Evolutionary conservation across 2,113 vertebrate species (phyloP).

Genomic region (Xenopus borealis): DNA sequence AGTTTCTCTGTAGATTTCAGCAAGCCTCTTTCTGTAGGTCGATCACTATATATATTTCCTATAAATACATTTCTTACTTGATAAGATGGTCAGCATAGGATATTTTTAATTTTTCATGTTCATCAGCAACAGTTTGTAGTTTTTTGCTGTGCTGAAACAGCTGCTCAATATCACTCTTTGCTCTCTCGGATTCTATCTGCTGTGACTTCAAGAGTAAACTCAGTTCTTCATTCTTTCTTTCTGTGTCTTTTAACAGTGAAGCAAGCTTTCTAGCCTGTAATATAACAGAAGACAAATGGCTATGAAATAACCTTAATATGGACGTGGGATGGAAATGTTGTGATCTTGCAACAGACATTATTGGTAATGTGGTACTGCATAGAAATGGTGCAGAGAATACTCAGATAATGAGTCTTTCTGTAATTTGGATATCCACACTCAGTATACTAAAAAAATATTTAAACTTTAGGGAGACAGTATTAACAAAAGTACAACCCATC

Average conservation of each 20-base stretch:
- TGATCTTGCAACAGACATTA: neutral
- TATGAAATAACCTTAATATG: neutral
- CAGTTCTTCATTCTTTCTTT: slow-evolving; percentile 84
- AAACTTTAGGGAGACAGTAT: too few relatives aligned
- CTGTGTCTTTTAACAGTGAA: slow-evolving; percentile 84
- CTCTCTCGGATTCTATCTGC: slow-evolving; percentile 80
- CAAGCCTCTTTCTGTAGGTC: too few relatives aligned
- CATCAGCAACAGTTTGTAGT: slow-evolving; percentile 82
- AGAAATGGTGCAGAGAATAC: too few relatives aligned
- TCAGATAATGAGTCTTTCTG: too few relatives aligned
- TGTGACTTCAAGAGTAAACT: slow-evolving; percentile 71
- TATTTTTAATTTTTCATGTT: slow-evolving; percentile 84
- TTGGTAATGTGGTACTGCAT: too few relatives aligned
- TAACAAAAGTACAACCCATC: too few relatives aligned
- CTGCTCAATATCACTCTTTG: slow-evolving; percentile 84
- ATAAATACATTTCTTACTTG: slow-evolving; percentile 71
- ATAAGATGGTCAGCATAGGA: slow-evolving; percentile 80
- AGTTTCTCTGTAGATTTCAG: too few relatives aligned
- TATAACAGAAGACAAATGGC: neutral
- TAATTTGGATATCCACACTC: too few relatives aligned
- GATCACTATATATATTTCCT: too few relatives aligned
- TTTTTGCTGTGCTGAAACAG: slow-evolving; percentile 88
- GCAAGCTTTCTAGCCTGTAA: slow-evolving; percentile 84
- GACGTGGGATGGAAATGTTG: too few relatives aligned
- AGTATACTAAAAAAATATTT: too few relatives aligned